Evolutionary conservation across 2,113 vertebrate genomes (phyloP), one percentile per base, ranked within the genome.

Genomic region (Heterotis niloticus): DNA sequence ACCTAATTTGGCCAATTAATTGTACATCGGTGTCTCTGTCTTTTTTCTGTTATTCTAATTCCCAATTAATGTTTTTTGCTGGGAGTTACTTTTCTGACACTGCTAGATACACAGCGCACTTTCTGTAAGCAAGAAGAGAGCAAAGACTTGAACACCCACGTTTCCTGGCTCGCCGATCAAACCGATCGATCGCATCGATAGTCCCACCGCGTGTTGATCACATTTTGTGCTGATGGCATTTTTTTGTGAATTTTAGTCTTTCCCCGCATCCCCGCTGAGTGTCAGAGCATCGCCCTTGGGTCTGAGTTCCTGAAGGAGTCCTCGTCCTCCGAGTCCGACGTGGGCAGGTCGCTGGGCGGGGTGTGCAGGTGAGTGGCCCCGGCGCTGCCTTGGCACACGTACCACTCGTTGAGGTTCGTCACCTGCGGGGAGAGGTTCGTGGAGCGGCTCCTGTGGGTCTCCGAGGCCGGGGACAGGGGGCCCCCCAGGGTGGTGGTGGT

Each of bases 331-430:
- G 95, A 95, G 16, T 95, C 93, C 0, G 97, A 96, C 70, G 96
- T 96, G 71, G 93, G 88, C 85, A 90, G 91, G 0, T 95, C 95
- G 87, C 95, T 97, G 86, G 95, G 95, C 76, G 97, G 94, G 16
- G 94, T 93, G 85, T 95, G 95, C 67, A 97, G 91, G 88, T 95
- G 93, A 83, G 94, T 94, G 70, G 94, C 91, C 0, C 86, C 93
- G 0, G 93, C 96, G 75, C 92, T 94, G 17, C 95, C 96, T 85
- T 98, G 96, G 88, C 96, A 98, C 81, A 97, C 96, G 34, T 99
- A 98, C 96, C 97, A 99, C 92, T 99, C 97, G 77, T 95, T 99
- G 88, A 99, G 95, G 91, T 99, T 95, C 88, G 95, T 97, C 84
- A 97, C 97, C 86, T 96, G 95, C 86, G 95, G 95, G 78, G 95